Conservation (phyloP, 2,113 vertebrate species). For the Myxocyprinus asiaticus region DNA sequence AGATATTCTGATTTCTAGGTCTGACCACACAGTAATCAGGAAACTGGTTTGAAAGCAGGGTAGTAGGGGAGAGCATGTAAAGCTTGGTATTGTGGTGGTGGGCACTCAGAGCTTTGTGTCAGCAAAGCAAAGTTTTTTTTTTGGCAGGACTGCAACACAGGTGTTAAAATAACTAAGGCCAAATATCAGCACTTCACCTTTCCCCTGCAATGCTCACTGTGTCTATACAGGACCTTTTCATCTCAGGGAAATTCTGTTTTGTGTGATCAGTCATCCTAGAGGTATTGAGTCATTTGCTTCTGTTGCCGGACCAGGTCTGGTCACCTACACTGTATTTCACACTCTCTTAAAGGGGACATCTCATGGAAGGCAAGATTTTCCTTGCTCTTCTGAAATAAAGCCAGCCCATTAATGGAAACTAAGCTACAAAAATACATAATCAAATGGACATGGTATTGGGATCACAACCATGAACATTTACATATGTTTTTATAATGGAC, state of each 20-base stretch:
- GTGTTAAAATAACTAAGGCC: background rate
- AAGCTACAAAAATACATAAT: no score
- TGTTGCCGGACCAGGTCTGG: background rate
- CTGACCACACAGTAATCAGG: constrained; percentile 13
- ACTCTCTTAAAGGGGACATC: background rate
- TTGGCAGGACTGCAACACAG: constrained; percentile 33
- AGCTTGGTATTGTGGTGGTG: constrained; percentile 20
- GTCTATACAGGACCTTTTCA: constrained; percentile 38
- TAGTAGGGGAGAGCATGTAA: background rate
- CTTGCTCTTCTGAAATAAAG: no score
- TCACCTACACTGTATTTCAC: background rate
- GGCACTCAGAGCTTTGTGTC: constrained; percentile 14
- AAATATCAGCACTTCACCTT: constrained; percentile 35
- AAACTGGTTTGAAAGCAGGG: background rate
- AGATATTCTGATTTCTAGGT: constrained; percentile 3
- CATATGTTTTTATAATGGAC: no score
- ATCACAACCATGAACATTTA: no score
- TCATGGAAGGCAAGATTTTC: background rate
- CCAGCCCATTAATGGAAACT: no score
- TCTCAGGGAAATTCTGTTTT: constrained; percentile 1
- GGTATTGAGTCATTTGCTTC: no score
- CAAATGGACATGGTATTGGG: no score
- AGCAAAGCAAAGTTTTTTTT: constrained; percentile 5
- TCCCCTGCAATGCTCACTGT: constrained; percentile 22
- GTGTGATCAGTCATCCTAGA: no score